Base-by-base conservation (phyloP, 1,140 invertebrate genomes). In the Anoplophora glabripennis region DNA sequence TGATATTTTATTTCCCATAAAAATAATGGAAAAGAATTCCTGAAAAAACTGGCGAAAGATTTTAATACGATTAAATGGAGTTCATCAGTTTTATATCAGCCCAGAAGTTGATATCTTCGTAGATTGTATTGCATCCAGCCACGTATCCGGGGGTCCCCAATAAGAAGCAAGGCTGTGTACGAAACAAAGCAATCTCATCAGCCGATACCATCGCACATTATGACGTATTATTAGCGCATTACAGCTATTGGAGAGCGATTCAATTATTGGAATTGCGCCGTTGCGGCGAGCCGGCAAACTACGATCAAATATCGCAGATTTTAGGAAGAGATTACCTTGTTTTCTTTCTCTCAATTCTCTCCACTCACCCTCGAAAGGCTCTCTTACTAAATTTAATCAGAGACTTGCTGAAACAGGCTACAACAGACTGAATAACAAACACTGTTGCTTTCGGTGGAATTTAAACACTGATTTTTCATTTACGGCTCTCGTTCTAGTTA, bases 121-220 rank as follows among this genome's bases (percentile, higher is more conserved):
- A 28, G 21, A 28, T 28, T 28, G 21, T 28, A 28, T 28, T 28
- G 21, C 21, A 28, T 28, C 21, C 21, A 28, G 21, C 21, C 21
- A 28, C 5, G 21, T 28, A 28, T 28, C 21, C 21, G 62, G 65
- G 70, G 59, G 65, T 59, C 54, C 64, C 59, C 61, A 47, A 54
- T 62, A 65, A 65, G 64, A 61, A 54, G 17, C 52, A 14, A 18
- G 15, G 40, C 52, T 61, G 62, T 68, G 59, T 61, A 71, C 70
- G 72, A 75, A 75, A 75, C 74, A 75, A 75, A 75, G 74, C 74
- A 75, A 75, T 75, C 70, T 72, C 74, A 75, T 75, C 74, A 73
- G 61, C 64, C 72, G 72, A 75, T 76, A 76, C 67, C 71, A 76
- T 76, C 74, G 69, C 71, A 74, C 74, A 75, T 76, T 76, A 76